phyloP scores from a whole-genome alignment of 2,888 invertebrate species.

The Phaonia tiefii region DNA sequence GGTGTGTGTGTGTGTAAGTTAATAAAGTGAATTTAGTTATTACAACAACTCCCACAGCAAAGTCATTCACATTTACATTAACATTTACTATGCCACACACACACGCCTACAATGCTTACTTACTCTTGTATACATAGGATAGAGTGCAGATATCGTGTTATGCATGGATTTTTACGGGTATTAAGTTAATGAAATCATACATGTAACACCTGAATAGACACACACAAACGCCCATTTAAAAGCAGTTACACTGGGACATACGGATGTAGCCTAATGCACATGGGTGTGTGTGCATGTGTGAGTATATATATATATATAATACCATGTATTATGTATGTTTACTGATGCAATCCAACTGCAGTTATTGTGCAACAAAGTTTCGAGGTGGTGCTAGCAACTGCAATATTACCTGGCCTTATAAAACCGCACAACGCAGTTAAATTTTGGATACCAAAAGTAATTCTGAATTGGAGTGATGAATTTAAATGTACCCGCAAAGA shows the following conservation, averaged over 20 bases:
- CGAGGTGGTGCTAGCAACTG: slow-evolving; percentile 40
- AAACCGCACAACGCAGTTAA: too few species aligned
- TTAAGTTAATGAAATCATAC: slow-evolving; percentile 44
- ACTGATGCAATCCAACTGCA: slow-evolving; percentile 58
- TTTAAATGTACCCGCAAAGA: too few species aligned
- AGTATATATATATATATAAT: neutral
- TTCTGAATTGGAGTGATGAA: too few species aligned
- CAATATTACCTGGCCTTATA: slow-evolving; percentile 52
- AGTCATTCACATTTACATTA: slow-evolving; percentile 2
- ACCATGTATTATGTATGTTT: slow-evolving; percentile 9
- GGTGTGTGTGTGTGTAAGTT: slow-evolving; percentile 10
- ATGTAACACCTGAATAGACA: slow-evolving; percentile 48
- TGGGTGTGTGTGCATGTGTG: neutral
- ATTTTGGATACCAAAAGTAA: too few species aligned
- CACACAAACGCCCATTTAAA: neutral
- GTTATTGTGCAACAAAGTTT: slow-evolving; percentile 54
- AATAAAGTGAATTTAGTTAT: slow-evolving; percentile 41
- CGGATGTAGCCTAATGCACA: slow-evolving; percentile 19
- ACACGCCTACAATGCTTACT: neutral
- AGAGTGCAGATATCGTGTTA: slow-evolving; percentile 18
- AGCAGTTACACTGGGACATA: slow-evolving; percentile 13
- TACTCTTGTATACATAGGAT: slow-evolving; percentile 1
- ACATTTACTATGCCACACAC: neutral
- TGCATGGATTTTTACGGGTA: slow-evolving; percentile 24
- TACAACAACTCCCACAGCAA: slow-evolving; percentile 18